Evolutionary conservation across 2,113 vertebrate species (phyloP).

Genomic region (Larimichthys crocea): DNA sequence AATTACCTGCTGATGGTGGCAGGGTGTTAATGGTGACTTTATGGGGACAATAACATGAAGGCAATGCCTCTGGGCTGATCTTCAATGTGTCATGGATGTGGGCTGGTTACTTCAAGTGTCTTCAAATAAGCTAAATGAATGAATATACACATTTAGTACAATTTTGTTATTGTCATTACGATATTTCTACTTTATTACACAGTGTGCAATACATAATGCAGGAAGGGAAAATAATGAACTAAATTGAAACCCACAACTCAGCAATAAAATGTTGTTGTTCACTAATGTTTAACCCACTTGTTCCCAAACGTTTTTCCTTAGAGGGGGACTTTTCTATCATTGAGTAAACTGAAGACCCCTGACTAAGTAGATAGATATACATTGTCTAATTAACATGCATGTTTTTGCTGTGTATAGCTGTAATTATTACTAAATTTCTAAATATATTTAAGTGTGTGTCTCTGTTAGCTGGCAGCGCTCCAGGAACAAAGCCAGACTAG

Average conservation of each 20-base stretch:
- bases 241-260: neutral
- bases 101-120: too few relatives aligned
- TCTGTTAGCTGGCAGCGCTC: slow-evolving; percentile 33
- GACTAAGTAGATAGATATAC: too few relatives aligned
- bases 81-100: neutral
- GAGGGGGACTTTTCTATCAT: too few relatives aligned
- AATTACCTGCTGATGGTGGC: slow-evolving; percentile 72
- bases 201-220: neutral
- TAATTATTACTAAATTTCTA: neutral
- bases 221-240: neutral
- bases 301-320: too few relatives aligned
- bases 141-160: neutral
- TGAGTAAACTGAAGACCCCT: too few relatives aligned
- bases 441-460: slow-evolving; percentile 19
- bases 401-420: slow-evolving; percentile 1
- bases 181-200: neutral
- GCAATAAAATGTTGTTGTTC: neutral
- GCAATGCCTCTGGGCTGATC: slow-evolving; percentile 48
- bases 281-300: too few relatives aligned
- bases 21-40: slow-evolving; percentile 76
- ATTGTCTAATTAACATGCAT: neutral
- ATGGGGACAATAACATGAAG: slow-evolving; percentile 65
- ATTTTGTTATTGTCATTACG: neutral
- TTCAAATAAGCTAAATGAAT: neutral
- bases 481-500: slow-evolving; percentile 33